Conservation (phyloP, 2,113 vertebrate genomes). For the Anoura caudifer region DNA sequence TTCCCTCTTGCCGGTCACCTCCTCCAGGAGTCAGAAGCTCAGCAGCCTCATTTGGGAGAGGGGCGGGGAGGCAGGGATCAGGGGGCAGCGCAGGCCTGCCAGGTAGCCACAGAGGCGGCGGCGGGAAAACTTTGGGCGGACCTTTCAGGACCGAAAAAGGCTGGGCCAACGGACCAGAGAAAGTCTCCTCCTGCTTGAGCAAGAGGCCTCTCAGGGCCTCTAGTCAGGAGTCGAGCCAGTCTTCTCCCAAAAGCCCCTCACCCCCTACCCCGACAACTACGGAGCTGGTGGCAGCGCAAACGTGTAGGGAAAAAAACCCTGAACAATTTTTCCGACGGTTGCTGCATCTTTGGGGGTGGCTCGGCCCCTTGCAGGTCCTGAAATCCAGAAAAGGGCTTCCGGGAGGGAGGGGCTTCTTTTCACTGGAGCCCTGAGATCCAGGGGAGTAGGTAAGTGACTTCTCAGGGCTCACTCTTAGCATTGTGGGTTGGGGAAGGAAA, state of each 20-base stretch:
- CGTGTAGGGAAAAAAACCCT: background rate
- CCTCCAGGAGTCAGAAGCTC: constrained; percentile 47
- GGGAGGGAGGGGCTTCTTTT: constrained; percentile 29
- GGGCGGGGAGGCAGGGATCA: constrained; percentile 66
- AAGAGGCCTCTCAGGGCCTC: background rate
- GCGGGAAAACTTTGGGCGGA: constrained; percentile 32
- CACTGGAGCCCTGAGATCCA: background rate
- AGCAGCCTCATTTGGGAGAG: constrained; percentile 45
- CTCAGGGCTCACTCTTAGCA: background rate
- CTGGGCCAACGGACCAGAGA: background rate
- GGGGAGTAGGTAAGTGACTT: constrained; percentile 54
- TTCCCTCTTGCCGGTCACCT: constrained; percentile 70
- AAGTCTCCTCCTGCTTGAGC: background rate
- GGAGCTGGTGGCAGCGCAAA: background rate
- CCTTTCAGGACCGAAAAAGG: background rate
- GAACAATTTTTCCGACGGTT: background rate
- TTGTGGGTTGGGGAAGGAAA: background rate
- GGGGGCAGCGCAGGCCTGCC: constrained; percentile 35
- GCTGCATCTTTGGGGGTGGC: background rate
- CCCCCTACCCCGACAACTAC: background rate
- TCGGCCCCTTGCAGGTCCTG: constrained; percentile 30
- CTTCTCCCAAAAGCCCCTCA: background rate
- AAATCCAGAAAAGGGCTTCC: background rate
- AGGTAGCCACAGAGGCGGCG: constrained; percentile 57
- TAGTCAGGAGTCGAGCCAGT: background rate